These are phyloP conservation scores for Chaetorhynchus papuensis DNA, from an alignment of 2,113 vertebrate genomes.

Conservation along the genomic window DNA sequence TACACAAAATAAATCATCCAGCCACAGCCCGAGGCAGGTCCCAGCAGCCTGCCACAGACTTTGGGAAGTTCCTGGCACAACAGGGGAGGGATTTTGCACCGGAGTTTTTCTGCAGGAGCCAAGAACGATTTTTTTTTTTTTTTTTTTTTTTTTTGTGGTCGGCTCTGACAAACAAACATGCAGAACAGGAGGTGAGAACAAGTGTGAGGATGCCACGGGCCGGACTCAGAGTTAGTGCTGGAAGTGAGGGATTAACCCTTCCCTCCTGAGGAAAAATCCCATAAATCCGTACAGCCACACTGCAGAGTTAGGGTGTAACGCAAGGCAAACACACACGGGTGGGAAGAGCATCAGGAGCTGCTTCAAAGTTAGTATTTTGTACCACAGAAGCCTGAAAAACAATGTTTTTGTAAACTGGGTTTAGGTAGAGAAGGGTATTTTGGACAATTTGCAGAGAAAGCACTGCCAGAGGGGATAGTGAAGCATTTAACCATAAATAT, in stretches of 20 bases:
- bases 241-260: neutral
- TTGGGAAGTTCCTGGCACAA: neutral
- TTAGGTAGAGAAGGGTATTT: neutral
- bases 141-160: neutral
- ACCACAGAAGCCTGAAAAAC: neutral
- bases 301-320: neutral
- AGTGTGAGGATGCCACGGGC: neutral
- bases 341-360: neutral
- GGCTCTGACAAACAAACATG: neutral
- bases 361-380: neutral
- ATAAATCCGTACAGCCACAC: neutral
- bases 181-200: neutral
- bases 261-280: neutral
- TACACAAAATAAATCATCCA: neutral
- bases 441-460: neutral
- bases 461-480: neutral
- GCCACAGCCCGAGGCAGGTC: neutral
- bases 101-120: neutral
- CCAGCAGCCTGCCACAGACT: neutral
- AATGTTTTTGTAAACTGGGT: neutral
- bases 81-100: neutral
- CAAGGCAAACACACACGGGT: fast-evolving
- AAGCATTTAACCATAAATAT: neutral
- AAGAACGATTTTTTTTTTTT: neutral
- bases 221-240: neutral